Conservation (phyloP, 2,888 invertebrate genomes). For the Baccha elongata region DNA sequence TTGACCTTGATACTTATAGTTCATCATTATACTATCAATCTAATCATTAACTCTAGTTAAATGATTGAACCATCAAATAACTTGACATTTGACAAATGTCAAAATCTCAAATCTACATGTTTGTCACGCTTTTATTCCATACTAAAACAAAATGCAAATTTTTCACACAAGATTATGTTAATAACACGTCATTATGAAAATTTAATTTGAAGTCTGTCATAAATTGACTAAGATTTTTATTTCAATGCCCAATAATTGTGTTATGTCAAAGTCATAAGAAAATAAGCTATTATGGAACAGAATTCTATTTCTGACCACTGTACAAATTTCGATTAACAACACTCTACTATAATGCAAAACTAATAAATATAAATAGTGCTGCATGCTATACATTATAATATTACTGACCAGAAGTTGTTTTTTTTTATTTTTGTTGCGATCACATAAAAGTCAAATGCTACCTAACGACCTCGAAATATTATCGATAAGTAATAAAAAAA, state of each 20-base stretch:
- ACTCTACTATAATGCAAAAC: constrained; percentile 19
- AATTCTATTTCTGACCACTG: constrained; percentile 42
- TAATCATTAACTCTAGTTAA: constrained; percentile 1
- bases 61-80: constrained; percentile 12
- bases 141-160: constrained; percentile 10
- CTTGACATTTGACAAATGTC: constrained; percentile 46
- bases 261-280: constrained; percentile 31
- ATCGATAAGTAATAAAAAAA: constrained; percentile 25
- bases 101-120: constrained; percentile 1
- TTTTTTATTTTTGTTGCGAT: constrained; percentile 14
- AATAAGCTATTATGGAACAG: constrained; percentile 19
- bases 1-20: background rate
- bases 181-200: constrained; percentile 34
- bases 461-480: constrained; percentile 21
- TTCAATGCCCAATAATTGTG: constrained; percentile 8
- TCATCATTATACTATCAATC: background rate
- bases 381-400: constrained; percentile 18
- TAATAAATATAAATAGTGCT: constrained; percentile 8
- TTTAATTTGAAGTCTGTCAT: constrained; percentile 30
- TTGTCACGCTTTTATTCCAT: constrained; percentile 5
- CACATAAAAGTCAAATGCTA: constrained; percentile 22
- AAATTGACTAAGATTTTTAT: constrained; percentile 15
- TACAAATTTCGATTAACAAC: constrained; percentile 34
- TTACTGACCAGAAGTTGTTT: constrained; percentile 42
- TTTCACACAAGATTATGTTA: constrained; percentile 25